Evolutionary conservation across 2,113 vertebrate genomes (phyloP), one percentile per base, ranked within the genome.

Genomic region (Cichladusa arquata): DNA sequence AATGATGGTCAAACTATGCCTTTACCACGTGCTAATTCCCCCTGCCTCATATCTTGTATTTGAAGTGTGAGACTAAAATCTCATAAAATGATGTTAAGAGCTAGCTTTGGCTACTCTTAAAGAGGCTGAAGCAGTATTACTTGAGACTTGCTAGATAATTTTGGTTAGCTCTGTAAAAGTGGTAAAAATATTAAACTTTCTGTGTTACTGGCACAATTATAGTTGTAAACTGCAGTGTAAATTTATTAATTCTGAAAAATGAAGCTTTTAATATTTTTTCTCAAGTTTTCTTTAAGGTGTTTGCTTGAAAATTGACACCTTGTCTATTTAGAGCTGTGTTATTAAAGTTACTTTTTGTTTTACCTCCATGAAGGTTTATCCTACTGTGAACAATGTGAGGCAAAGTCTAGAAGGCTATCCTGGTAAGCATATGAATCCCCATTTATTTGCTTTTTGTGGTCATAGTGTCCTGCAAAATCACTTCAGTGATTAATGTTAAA

Each of bases 391-490:
- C 60, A 99, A 99, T 51, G 99, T 99, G 86, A 98, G 99, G 76
- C 99, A 97, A 48, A 99, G 99, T 97, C 98, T 99, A 95, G 99
- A 99, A 97, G 99, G 99, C 16, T 99, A 99, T 92, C 99, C 99
- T 53, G 99, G 99, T 99, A 97, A 97, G 95, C 78, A 56, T 14
- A 33, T 82, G 19, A 88, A 69, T 36, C 31, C 20, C 6, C 5
- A 19, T 64, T 72, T 89, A 64, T 33, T 85, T 76, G 12, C 4
- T 77, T 83, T 89, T 60, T 77, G 24, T 91, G 18, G 9, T 73
- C 12, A 11, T 67, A 57, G 29, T 40, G 31, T 54, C 38, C 29
- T 77, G 50, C 24, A 76, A 62, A 95, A 70, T 88, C 5, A 24
- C 8, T 81, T 72, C 15, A 73, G 20, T 56, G 42, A 20, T 11